Percentiles rank a stretch among this genome's conserved stretches.
phyloP scores from a whole-genome alignment of 2,113 vertebrate genomes.

The Hypanus sabinus region DNA sequence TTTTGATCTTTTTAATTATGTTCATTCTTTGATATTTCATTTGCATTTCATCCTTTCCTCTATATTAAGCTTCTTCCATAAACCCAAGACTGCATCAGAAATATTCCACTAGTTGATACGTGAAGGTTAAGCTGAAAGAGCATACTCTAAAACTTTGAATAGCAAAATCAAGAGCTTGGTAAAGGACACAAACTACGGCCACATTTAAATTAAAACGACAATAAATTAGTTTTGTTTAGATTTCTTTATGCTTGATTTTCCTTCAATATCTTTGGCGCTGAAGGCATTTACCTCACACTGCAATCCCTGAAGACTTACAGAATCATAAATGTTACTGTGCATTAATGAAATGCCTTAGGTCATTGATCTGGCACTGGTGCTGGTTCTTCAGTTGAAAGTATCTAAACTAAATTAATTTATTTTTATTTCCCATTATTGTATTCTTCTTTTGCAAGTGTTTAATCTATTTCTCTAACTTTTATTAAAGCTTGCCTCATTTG shows the following conservation, averaged over 20 bases:
- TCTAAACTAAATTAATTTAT: not conserved
- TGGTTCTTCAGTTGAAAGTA: not conserved
- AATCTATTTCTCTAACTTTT: too few relatives aligned
- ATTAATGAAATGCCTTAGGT: not conserved
- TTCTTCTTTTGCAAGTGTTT: too few relatives aligned
- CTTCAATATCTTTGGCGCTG: not conserved
- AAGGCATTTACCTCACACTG: not conserved
- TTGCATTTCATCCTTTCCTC: not conserved
- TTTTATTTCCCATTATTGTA: too few relatives aligned
- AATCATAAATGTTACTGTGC: not conserved
- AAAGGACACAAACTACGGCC: not conserved
- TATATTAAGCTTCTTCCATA: not conserved
- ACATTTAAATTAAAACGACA: not conserved
- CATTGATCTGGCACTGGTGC: not conserved
- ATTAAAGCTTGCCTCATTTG: too few relatives aligned
- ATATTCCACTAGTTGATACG: not conserved
- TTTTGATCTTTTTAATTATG: not conserved
- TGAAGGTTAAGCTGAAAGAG: not conserved
- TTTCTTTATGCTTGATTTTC: not conserved
- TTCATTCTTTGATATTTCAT: not conserved
- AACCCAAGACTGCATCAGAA: not conserved
- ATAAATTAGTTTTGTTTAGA: not conserved
- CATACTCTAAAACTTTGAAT: not conserved
- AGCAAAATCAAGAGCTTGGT: not conserved
- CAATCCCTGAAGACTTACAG: not conserved